A percentile compares a stretch with the other conserved stretches of the same genome.
Evolutionary conservation across 2,888 invertebrate species (phyloP).

Genomic region (Ennomos quercinarius): DNA sequence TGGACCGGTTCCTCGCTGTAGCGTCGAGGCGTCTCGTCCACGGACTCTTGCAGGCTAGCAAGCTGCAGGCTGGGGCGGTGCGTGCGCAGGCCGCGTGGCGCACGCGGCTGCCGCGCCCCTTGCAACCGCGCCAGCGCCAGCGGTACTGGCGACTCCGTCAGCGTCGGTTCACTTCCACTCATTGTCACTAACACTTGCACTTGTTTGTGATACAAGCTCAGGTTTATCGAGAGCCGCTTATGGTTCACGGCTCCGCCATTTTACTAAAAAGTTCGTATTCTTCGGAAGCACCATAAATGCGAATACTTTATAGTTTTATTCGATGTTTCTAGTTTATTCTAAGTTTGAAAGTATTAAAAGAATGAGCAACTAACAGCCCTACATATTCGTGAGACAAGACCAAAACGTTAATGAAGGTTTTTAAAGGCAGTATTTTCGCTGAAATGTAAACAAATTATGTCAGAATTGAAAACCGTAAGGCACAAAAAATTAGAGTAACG

Average conservation of each 20-base stretch:
- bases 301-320: conserved; percentile 42
- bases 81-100: conserved; percentile 63
- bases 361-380: background rate
- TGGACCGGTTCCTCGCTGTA: conserved; percentile 71
- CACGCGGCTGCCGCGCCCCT: conserved; percentile 60
- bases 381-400: conserved; percentile 50
- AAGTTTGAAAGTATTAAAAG: background rate
- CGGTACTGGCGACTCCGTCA: conserved; percentile 81
- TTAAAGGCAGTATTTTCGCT: conserved; percentile 9
- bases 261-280: conserved; percentile 47
- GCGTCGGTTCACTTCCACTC: conserved; percentile 74
- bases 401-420: conserved; percentile 17
- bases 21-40: conserved; percentile 74
- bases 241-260: conserved; percentile 69
- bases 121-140: conserved; percentile 76
- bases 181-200: conserved; percentile 62
- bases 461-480: conserved; percentile 33
- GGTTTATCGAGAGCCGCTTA: conserved; percentile 41
- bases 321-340: conserved; percentile 33
- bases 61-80: conserved; percentile 78
- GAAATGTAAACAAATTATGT: conserved; percentile 29
- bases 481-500: conserved; percentile 17
- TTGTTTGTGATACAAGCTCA: conserved; percentile 56
- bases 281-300: conserved; percentile 49
- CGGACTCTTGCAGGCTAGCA: conserved; percentile 76